Evolutionary conservation across 2,888 invertebrate species (phyloP).

Genomic region (Orchesella flavescens): DNA sequence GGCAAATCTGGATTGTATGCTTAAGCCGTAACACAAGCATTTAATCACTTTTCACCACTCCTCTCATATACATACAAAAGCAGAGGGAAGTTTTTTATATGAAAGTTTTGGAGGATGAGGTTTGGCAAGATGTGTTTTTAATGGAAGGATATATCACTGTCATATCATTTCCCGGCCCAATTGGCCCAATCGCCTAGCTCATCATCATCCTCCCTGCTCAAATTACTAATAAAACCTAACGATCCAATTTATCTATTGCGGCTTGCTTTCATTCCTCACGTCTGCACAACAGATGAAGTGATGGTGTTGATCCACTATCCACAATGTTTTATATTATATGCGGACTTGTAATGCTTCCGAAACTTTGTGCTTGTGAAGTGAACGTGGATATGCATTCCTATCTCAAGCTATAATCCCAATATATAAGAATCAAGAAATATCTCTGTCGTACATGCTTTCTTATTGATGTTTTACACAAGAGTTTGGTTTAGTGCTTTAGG

Average conservation of each 20-base stretch:
- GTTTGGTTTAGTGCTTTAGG: too few relatives aligned
- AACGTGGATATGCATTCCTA: too few relatives aligned
- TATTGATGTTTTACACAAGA: too few relatives aligned
- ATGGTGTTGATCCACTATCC: constrained; percentile 43
- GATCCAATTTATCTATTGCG: constrained; percentile 63
- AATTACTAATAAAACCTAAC: constrained; percentile 65
- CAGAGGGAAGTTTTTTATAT: constrained; percentile 12
- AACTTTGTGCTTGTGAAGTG: not conserved
- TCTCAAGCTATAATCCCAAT: too few relatives aligned
- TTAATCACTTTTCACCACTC: constrained; percentile 53
- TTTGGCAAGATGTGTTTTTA: constrained; percentile 68
- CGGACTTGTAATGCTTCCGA: not conserved
- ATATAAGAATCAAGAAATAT: too few relatives aligned
- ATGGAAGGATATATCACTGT: constrained; percentile 72
- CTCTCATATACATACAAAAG: constrained; percentile 12
- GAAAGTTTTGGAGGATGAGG: constrained; percentile 19
- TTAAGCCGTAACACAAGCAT: constrained; percentile 31
- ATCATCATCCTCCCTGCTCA: constrained; percentile 65
- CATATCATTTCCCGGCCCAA: constrained; percentile 70
- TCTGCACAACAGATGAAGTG: constrained; percentile 61
- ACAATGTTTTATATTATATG: constrained; percentile 24
- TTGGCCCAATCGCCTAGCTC: constrained; percentile 63
- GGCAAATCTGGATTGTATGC: not conserved
- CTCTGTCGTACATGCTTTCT: too few relatives aligned
- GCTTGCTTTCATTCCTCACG: constrained; percentile 59